Evolutionary conservation across 2,113 vertebrate species (phyloP).

Genomic region (Elephantulus edwardii): DNA sequence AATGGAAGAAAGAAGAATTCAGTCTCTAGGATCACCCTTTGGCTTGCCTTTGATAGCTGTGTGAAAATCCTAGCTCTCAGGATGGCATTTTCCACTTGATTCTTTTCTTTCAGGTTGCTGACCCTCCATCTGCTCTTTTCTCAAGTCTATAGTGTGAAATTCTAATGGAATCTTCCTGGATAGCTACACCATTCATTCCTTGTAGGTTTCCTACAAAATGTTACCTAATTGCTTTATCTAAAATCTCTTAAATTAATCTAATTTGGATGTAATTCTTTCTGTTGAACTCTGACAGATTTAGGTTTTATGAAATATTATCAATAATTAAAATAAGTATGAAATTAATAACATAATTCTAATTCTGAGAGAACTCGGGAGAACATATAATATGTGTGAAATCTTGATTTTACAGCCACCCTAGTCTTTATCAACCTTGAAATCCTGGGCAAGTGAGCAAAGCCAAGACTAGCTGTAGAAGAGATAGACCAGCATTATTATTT

Average conservation of each 20-base stretch:
- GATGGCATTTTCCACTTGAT: not conserved
- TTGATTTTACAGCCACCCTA: not conserved
- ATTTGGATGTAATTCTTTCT: conserved; percentile 9
- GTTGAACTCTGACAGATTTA: not conserved
- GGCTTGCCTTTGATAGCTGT: not conserved
- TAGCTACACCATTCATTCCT: not conserved
- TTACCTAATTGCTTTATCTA: not conserved
- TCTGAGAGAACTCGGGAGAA: not conserved
- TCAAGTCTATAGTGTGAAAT: not conserved
- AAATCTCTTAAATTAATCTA: conserved; percentile 6
- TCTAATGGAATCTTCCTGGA: too few species aligned
- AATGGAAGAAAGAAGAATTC: not conserved
- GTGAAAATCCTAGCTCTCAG: not conserved
- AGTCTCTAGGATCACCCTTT: not conserved
- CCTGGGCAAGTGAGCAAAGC: not conserved
- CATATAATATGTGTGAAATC: not conserved
- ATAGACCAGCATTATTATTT: not conserved
- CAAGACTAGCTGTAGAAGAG: not conserved
- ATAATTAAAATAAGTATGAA: not conserved
- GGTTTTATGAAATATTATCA: not conserved
- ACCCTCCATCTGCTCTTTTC: not conserved
- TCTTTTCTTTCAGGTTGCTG: not conserved
- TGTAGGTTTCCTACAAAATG: not conserved
- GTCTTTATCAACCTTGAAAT: not conserved
- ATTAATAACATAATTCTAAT: not conserved